A percentile compares a stretch with the other conserved stretches of the same genome.
These are phyloP conservation scores for Phyllotreta cruciferae DNA, from an alignment of 2,888 invertebrate species.

Conservation along the genomic window DNA sequence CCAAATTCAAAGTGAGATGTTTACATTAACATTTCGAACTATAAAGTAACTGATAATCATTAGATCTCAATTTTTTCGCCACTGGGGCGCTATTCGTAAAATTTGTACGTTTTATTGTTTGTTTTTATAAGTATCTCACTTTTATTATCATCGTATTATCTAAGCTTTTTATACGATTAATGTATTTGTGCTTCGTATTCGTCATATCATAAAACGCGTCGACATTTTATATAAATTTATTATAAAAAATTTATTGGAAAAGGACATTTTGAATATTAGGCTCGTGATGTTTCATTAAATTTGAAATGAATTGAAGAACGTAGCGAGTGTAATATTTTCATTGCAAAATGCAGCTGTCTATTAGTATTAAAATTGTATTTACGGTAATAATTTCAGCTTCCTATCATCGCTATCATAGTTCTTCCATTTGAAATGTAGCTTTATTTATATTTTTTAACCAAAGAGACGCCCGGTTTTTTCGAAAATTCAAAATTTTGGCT, in stretches of 20 bases:
- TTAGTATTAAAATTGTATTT: background rate
- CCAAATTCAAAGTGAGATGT: too few species aligned
- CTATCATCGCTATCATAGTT: constrained; percentile 12
- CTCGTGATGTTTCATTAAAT: background rate
- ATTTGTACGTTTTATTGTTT: too few species aligned
- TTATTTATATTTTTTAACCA: background rate
- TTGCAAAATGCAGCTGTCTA: too few species aligned
- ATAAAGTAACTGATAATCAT: too few species aligned
- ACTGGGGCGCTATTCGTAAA: too few species aligned
- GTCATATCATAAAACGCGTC: constrained; percentile 15
- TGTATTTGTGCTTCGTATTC: constrained; percentile 13
- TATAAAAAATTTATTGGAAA: background rate
- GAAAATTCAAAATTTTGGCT: too few species aligned
- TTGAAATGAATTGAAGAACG: background rate
- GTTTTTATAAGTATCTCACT: constrained; percentile 11
- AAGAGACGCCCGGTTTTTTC: background rate
- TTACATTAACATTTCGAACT: too few species aligned
- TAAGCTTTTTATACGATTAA: constrained; percentile 15
- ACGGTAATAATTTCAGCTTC: constrained; percentile 1
- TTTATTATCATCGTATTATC: constrained; percentile 8
- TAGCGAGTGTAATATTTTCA: background rate
- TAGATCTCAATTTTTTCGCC: too few species aligned
- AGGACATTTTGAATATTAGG: background rate
- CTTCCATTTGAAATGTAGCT: constrained; percentile 10
- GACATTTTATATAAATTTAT: constrained; percentile 4